Evolutionary conservation across 2,888 invertebrate species (phyloP), one percentile per base, ranked within the genome.

Genomic region (Nipponacmea schrenckii): DNA sequence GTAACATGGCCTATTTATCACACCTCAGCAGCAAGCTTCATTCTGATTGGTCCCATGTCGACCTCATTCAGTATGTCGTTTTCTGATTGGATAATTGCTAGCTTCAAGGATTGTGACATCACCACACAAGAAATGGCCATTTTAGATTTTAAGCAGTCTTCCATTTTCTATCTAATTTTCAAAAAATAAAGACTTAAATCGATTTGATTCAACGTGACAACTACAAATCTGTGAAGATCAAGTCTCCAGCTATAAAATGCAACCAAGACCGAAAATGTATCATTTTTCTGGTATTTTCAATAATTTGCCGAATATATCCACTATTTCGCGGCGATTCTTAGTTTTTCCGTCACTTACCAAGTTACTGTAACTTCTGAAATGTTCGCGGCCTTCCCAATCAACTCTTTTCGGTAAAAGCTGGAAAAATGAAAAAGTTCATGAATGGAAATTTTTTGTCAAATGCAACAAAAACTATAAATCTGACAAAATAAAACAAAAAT

Each of bases 341-440:
- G 62, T 67, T 77, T 79, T 79, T 78, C 68, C 65, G 66, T 69
- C 70, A 91, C 93, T 94, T 91, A 96, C 96, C 93, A 96, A 92
- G 91, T 97, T 95, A 83, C 93, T 92, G 90, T 94, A 95, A 74
- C 93, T 93, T 89, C 95, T 94, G 83, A 93, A 91, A 91, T 96
- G 96, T 90, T 93, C 92, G 85, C 92, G 91, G 84, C 97, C 97
- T 89, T 93, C 91, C 97, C 97, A 98, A 91, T 97, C 97, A 75
- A 94, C 91, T 83, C 97, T 93, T 87, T 93, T 93, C 67, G 96
- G 97, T 86, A 97, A 91, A 87, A 96, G 93, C 96, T 96, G 91
- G 84, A 91, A 91, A 81, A 74, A 67, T 24, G 27, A 56, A 70
- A 31, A 48, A 26, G 45, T 31, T 20, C 26, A 68, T 56, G 56